Evolutionary conservation across 2,797 vertebrate species (phyloP), one percentile per base, ranked within the genome.

Genomic region (Leptatherina wallacei): DNA sequence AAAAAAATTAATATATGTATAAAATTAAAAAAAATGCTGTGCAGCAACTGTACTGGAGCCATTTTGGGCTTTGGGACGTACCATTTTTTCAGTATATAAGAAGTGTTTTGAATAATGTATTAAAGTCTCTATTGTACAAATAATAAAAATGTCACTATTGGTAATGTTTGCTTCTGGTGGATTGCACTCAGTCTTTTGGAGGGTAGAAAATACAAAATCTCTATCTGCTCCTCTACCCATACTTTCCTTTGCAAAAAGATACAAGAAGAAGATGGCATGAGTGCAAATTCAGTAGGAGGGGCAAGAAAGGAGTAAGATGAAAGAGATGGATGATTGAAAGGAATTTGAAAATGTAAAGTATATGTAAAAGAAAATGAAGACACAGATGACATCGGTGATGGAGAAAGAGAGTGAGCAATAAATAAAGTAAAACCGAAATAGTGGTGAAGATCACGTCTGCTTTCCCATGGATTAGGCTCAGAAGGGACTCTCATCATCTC

Each of bases 61-160:
- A 96, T 97, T 99, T 99, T 97, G 94, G 97, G 97, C 97, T 99
- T 97, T 97, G 96, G 91, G 95, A 96, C 75, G 90, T 96, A 97
- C 96, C 95, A 95, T 98, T 98, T 99, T 92, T 99, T 98, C 97
- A 97, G 96, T 98, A 98, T 99, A 97, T 97, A 96, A 97, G 95
- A 97, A 93, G 96, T 98, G 97, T 99, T 99, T 99, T 98, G 96
- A 98, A 99, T 98, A 99, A 98, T 96, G 96, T 98, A 96, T 92
- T 93, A 95, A 95, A 95, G 95, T 96, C 93, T 95, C 93, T 95
- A 96, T 96, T 96, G 95, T 96, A 96, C 92, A 96, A 95, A 96
- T 94, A 95, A 95, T 95, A 94, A 96, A 95, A 97, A 97, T 96
- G 97, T 99, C 96, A 97, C 96, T 97, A 98, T 97, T 98, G 97